Conservation (phyloP, 2,797 vertebrate species). For the Pipistrellus pygmaeus region DNA sequence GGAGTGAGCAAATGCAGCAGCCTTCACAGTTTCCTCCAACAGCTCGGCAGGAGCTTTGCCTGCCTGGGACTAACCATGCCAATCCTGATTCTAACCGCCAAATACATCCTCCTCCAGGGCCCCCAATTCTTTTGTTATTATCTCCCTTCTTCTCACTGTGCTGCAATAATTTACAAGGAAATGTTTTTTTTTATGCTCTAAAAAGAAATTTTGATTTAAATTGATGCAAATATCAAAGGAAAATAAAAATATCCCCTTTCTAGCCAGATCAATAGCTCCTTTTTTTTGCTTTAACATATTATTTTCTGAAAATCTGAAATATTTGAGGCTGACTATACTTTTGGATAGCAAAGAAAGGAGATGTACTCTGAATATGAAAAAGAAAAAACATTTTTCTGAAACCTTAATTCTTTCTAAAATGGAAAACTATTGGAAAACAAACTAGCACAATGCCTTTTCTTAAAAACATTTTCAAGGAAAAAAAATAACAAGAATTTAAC, state of each 20-base stretch:
- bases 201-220: constrained; percentile 54
- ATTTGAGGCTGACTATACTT: constrained; percentile 25
- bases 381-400: constrained; percentile 44
- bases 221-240: constrained; percentile 39
- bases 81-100: neutral
- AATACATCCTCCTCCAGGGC: neutral
- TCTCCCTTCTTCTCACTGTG: neutral
- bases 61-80: neutral
- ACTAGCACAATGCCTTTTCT: neutral
- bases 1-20: neutral
- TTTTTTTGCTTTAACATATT: constrained; percentile 9
- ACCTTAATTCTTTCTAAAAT: constrained; percentile 33
- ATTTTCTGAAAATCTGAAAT: constrained; percentile 63
- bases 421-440: constrained; percentile 13
- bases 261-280: constrained; percentile 11
- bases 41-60: neutral
- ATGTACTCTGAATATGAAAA: neutral
- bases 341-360: constrained; percentile 18
- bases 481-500: neutral
- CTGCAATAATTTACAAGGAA: constrained; percentile 29
- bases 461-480: constrained; percentile 46
- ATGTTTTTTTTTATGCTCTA: constrained; percentile 24
- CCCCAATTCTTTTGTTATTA: neutral
- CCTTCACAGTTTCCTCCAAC: neutral
- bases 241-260: constrained; percentile 50